Conservation (phyloP, 2,113 vertebrate species). For the Phyllopteryx taeniolatus region DNA sequence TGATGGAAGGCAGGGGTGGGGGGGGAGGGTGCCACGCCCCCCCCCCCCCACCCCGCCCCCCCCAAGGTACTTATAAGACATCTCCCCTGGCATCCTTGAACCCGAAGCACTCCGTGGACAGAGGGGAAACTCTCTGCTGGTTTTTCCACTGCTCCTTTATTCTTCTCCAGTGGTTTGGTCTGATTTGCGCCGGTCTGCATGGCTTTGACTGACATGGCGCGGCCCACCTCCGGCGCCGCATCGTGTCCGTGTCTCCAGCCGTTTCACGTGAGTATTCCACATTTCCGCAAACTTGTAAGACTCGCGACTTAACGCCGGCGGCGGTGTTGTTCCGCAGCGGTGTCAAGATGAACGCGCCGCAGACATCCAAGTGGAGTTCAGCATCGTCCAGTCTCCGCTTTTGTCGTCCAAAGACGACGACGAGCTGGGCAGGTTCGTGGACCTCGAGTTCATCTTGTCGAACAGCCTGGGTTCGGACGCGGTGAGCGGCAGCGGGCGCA, state of each 20-base stretch:
- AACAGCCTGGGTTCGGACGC: slow-evolving; percentile 72
- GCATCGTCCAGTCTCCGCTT: slow-evolving; percentile 67
- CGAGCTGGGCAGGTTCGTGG: slow-evolving; percentile 82
- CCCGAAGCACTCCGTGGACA: slow-evolving; percentile 24
- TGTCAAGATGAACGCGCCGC: slow-evolving; percentile 54
- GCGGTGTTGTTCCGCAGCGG: slow-evolving; percentile 33
- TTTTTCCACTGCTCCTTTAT: not conserved
- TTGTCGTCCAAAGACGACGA: slow-evolving; percentile 76
- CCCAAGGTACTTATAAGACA: slow-evolving; percentile 33
- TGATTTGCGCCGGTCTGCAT: slow-evolving; percentile 34
- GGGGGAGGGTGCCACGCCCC: slow-evolving; percentile 36
- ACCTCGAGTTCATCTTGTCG: slow-evolving; percentile 88
- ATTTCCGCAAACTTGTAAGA: not conserved
- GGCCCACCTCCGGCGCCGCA: not conserved
- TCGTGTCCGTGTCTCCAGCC: not conserved
- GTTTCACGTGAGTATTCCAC: slow-evolving; percentile 27
- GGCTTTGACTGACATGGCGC: slow-evolving; percentile 42
- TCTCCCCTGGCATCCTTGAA: slow-evolving; percentile 36
- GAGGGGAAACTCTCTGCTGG: not conserved
- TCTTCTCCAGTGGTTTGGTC: not conserved
- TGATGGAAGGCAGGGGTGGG: not conserved
- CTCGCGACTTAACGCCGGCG: not conserved
- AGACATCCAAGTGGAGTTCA: slow-evolving; percentile 70
- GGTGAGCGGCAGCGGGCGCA: slow-evolving; percentile 11
- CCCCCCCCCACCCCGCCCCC: slow-evolving; percentile 28